These are phyloP conservation scores for Litoditis marina DNA, from an alignment of 2,888 invertebrate species.

Conservation along the genomic window DNA sequence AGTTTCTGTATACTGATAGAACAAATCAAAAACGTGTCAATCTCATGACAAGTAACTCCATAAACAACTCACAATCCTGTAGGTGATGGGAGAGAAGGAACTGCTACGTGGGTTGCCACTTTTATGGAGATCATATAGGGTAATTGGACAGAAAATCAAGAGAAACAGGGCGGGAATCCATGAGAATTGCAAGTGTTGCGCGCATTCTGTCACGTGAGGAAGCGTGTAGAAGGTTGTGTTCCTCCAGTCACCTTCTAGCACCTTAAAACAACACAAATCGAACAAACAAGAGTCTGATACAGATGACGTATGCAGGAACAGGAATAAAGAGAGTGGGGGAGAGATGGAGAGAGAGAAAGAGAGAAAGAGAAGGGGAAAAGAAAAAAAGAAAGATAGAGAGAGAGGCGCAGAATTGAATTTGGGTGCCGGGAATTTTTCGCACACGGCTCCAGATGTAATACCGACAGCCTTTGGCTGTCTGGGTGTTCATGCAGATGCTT, in stretches of 20 bases:
- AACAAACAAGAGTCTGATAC: too few relatives aligned
- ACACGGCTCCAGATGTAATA: too few relatives aligned
- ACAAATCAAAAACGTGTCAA: too few relatives aligned
- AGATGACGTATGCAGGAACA: too few relatives aligned
- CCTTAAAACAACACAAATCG: too few relatives aligned
- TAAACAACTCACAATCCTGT: conserved; percentile 51
- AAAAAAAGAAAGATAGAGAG: neutral
- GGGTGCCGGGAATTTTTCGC: too few relatives aligned
- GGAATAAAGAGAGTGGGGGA: neutral
- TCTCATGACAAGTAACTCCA: too few relatives aligned
- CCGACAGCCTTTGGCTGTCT: too few relatives aligned
- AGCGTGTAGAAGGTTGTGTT: conserved; percentile 24
- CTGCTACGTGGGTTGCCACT: conserved; percentile 42
- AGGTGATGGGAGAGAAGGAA: conserved; percentile 45
- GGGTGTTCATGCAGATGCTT: too few relatives aligned
- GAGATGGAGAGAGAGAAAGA: neutral
- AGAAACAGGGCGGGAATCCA: conserved; percentile 52
- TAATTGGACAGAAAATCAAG: conserved; percentile 40
- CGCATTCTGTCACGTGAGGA: conserved; percentile 45
- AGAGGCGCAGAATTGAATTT: too few relatives aligned
- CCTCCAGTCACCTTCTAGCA: conserved; percentile 31
- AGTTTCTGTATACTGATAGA: too few relatives aligned
- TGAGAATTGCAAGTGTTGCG: conserved; percentile 53
- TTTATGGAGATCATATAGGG: conserved; percentile 49
- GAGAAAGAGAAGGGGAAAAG: neutral